These are phyloP conservation scores for Calephelis virginiensis DNA, from an alignment of 1,140 invertebrate species.

Conservation along the genomic window DNA sequence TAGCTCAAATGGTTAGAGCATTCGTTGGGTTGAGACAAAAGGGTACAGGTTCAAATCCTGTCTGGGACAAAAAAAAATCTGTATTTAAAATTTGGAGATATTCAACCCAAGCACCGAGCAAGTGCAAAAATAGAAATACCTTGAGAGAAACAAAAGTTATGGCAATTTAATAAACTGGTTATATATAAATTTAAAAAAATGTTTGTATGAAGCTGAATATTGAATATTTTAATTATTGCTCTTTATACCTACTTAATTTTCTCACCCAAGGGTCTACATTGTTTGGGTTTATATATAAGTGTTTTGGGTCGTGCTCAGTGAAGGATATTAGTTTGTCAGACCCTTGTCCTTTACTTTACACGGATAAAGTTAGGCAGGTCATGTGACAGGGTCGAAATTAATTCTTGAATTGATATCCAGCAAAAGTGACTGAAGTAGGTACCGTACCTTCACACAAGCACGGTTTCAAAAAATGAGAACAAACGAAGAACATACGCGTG, in stretches of 20 bases:
- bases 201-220: neutral
- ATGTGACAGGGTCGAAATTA: constrained; percentile 21
- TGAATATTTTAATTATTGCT: constrained; percentile 1
- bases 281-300: constrained; percentile 21
- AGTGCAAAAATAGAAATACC: too few relatives aligned
- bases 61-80: too few relatives aligned
- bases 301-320: constrained; percentile 6
- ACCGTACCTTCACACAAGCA: too few relatives aligned
- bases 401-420: constrained; percentile 20
- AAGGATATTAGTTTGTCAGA: constrained; percentile 27
- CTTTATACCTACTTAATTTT: constrained; percentile 15
- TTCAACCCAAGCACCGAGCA: too few relatives aligned
- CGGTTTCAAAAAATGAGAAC: too few relatives aligned
- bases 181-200: neutral
- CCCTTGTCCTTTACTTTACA: constrained; percentile 18
- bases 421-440: neutral
- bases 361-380: constrained; percentile 17
- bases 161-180: neutral
- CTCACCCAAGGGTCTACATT: constrained; percentile 5
- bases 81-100: too few relatives aligned
- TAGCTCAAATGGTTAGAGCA: too few relatives aligned
- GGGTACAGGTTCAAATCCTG: too few relatives aligned
- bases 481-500: too few relatives aligned
- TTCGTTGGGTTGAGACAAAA: too few relatives aligned
- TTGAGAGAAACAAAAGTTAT: too few relatives aligned